Base-by-base conservation (phyloP, 2,888 invertebrate species). In the Opisthograptis luteolata region DNA sequence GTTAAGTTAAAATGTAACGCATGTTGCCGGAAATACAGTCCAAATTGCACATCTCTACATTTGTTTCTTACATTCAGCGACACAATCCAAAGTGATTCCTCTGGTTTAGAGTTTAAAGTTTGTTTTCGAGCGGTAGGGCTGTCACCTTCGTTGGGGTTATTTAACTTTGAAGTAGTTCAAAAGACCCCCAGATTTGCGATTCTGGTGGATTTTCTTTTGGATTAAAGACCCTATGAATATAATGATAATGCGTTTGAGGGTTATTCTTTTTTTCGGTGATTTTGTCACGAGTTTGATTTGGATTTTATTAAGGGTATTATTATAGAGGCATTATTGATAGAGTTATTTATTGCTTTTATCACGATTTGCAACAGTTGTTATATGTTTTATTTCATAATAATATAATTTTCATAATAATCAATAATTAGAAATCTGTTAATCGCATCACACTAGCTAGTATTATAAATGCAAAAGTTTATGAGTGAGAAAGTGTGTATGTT, bases 1-100 rank as follows among this genome's bases (percentile, higher is more conserved):
- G 90, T 88, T 84, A 88, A 89, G 80, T 89, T 88, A 87, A 90
- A 90, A 90, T 90, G 90, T 89, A 84, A 89, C 90, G 81, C 89
- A 87, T 90, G 90, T 88, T 76, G 76, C 82, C 87, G 89, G 89
- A 90, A 82, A 89, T 89, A 89, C 87, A 88, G 89, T 87, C 85
- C 79, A 88, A 89, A 89, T 89, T 90, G 90, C 87, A 81, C 80
- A 80, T 75, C 69, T 81, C 81, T 75, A 76, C 87, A 80, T 87
- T 87, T 87, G 86, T 87, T 86, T 84, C 84, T 81, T 70, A 69
- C 71, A 79, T 80, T 73, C 68, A 56, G 59, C 37, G 36, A 22
- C 31, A 27, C 32, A 42, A 43, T 36, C 44, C 27, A 76, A 78
- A 79, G 64, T 68, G 54, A 42, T 56, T 80, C 75, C 67, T 87